A percentile compares a stretch with the other conserved stretches of the same genome.
phyloP scores from a whole-genome alignment of 2,113 vertebrate genomes.

The Gyps fulvus region DNA sequence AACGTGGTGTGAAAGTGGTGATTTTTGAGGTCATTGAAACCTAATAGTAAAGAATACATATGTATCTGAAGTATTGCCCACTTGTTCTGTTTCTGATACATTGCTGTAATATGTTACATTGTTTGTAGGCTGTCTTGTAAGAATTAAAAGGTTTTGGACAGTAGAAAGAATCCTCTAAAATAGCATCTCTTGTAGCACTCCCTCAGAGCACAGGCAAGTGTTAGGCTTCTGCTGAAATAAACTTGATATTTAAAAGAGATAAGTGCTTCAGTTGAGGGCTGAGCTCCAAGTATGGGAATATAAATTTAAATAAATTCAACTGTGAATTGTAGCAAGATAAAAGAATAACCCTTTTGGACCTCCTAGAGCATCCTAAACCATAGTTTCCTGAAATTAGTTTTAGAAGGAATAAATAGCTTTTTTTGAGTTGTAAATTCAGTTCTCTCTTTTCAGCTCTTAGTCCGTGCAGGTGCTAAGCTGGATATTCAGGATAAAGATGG shows the following conservation, averaged over 20 bases:
- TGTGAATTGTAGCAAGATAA: background rate
- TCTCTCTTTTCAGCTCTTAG: slow-evolving; percentile 82
- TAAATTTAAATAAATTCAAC: background rate
- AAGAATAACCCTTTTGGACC: background rate
- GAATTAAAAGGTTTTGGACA: background rate
- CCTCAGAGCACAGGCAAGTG: background rate
- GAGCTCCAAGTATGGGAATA: background rate
- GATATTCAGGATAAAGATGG: slow-evolving; percentile 99
- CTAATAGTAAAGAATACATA: background rate
- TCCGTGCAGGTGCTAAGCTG: slow-evolving; percentile 95
- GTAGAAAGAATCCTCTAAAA: background rate
- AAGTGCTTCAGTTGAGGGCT: background rate
- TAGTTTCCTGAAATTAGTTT: background rate
- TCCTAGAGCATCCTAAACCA: background rate
- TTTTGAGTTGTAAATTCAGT: background rate
- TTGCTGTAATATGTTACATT: background rate
- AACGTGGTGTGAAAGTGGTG: background rate
- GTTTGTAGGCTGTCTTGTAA: background rate
- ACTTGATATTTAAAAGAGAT: background rate
- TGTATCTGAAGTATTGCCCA: background rate
- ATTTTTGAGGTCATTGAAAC: background rate
- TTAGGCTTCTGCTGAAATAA: background rate
- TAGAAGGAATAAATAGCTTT: background rate
- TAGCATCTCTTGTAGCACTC: background rate
- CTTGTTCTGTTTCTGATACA: background rate